A percentile compares a stretch with the other conserved stretches of the same genome.
Conservation (phyloP, 2,797 vertebrate species). For the Ptychadena robeensis region DNA sequence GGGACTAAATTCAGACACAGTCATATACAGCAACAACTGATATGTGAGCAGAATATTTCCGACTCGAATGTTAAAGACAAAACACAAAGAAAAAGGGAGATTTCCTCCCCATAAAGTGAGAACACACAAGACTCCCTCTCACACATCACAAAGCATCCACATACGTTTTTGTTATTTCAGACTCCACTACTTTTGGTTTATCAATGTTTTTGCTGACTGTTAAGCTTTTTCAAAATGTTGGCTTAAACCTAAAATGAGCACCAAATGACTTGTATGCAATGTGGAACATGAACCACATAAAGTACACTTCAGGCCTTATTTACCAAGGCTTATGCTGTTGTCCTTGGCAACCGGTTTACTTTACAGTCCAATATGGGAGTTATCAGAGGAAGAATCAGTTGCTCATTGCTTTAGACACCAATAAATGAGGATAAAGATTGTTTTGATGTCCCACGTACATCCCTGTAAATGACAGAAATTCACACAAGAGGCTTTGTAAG, state of each 20-base stretch:
- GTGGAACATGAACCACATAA: background rate
- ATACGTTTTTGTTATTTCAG: background rate
- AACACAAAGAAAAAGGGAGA: background rate
- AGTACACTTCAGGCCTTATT: background rate
- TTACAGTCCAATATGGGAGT: background rate
- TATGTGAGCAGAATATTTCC: background rate
- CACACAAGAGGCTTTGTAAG: background rate
- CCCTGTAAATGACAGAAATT: background rate
- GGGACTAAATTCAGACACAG: conserved; percentile 19
- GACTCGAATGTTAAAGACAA: background rate
- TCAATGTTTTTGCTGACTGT: conserved; percentile 45
- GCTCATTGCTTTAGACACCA: background rate
- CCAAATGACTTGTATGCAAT: conserved; percentile 36
- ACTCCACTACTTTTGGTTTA: conserved; percentile 36
- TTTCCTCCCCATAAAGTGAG: background rate
- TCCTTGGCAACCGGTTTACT: background rate
- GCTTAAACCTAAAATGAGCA: conserved; percentile 45
- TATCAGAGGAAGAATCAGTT: background rate
- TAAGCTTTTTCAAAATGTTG: conserved; percentile 13
- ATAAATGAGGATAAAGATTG: background rate
- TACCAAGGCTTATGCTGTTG: background rate
- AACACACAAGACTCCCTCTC: background rate
- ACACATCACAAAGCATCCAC: background rate
- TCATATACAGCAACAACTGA: background rate
- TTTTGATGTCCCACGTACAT: background rate